Evolutionary conservation across 2,113 vertebrate species (phyloP), one percentile per base, ranked within the genome.

Genomic region (Thunnus maccoyii): DNA sequence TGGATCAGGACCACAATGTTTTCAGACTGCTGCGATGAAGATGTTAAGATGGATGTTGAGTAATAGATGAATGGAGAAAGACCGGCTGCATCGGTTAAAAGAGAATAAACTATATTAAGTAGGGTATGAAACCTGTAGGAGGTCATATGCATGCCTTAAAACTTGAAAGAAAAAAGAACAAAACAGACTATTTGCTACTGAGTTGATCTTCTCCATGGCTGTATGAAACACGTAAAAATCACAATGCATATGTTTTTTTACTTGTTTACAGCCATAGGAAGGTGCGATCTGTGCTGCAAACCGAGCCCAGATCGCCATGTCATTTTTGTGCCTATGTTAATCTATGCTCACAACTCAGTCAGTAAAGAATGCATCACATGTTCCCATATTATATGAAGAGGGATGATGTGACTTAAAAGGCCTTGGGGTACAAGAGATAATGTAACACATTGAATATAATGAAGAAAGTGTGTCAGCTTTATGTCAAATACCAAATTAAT

Each of bases 341-440:
- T 52, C 50, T 69, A 17, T 7, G 47, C n/a, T 67, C 63, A 50
- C 55, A 41, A 48, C n/a, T 67, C 69, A 71, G 16, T 54, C 67
- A 22, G 27, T 36, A 27, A 47, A 65, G 25, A 66, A 25, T 67
- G 8, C 0, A 1, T 76, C 54, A 60, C 16, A 72, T 76, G 6
- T 8, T 76, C 61, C 72, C 41, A 30, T 62, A 50, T 76, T 5
- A 18, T 8, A 66, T 30, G 0, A 72, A 76, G 62, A 11, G 10
- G 50, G 4, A 46, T 46, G 32, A 81, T 81, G 83, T 25, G 48
- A 80, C 56, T 62, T 80, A 50, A 80, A 65, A 85, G 66, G 60
- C 66, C 67, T 71, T 67, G 13, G 58, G 70, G 32, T 11, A 6
- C 1, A 25, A 50, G 25, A 63, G 48, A 61, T 47, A 69, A 63